Evolutionary conservation across 2,797 vertebrate genomes (phyloP).

Genomic region (Oreochromis grahami): DNA sequence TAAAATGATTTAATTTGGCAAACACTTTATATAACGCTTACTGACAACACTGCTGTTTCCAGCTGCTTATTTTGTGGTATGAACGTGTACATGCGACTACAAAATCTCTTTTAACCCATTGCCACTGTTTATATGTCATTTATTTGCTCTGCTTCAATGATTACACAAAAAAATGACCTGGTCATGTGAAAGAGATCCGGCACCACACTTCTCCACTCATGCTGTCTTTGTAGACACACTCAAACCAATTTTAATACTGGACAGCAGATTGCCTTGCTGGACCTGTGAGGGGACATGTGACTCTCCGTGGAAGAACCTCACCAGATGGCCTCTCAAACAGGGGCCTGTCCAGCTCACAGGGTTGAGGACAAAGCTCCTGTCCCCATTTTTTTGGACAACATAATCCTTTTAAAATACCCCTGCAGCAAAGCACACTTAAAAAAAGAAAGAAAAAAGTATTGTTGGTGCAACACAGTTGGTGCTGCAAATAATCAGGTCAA

Average conservation of each 20-base stretch:
- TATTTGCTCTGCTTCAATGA: background rate
- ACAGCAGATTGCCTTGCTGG: slow-evolving; percentile 45
- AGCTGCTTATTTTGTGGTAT: background rate
- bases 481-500: background rate
- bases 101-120: background rate
- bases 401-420: slow-evolving; percentile 59
- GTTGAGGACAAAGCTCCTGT: slow-evolving; percentile 48
- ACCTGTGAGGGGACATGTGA: slow-evolving; percentile 46
- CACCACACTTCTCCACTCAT: background rate
- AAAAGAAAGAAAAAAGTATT: background rate
- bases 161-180: slow-evolving; percentile 3
- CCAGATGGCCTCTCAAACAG: slow-evolving; percentile 71
- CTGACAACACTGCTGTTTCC: background rate
- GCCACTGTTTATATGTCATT: background rate
- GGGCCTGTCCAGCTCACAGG: slow-evolving; percentile 36
- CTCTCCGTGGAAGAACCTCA: slow-evolving; percentile 48
- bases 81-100: background rate
- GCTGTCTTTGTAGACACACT: slow-evolving; percentile 11
- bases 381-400: slow-evolving; percentile 37
- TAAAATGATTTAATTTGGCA: background rate
- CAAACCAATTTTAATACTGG: slow-evolving; percentile 38
- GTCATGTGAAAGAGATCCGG: slow-evolving; percentile 9
- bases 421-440: background rate
- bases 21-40: background rate
- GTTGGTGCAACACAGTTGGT: slow-evolving; percentile 15